These are phyloP conservation scores for Anas georgica DNA, from an alignment of 2,797 vertebrate genomes.

Conservation along the genomic window DNA sequence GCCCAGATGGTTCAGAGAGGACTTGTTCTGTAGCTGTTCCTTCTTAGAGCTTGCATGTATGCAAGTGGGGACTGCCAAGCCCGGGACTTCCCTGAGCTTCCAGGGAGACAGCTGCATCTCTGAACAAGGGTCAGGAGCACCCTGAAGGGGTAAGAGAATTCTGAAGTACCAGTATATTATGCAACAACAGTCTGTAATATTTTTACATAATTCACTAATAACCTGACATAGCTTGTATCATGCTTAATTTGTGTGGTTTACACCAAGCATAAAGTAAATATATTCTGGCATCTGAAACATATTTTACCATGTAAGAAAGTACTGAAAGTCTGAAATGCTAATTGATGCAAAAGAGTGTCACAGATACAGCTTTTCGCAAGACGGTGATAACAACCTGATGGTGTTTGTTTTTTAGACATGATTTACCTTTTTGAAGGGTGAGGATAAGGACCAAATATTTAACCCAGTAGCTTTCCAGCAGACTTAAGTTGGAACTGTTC, in stretches of 20 bases:
- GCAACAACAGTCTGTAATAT: not conserved
- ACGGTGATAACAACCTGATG: not conserved
- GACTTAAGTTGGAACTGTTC: slow-evolving; percentile 8
- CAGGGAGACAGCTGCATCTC: not conserved
- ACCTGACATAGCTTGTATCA: not conserved
- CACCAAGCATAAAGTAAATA: not conserved
- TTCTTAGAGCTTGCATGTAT: not conserved
- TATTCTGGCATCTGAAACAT: not conserved
- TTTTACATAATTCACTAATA: not conserved
- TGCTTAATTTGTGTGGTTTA: not conserved
- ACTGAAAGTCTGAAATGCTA: not conserved
- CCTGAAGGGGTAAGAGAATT: not conserved
- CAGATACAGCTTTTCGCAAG: not conserved
- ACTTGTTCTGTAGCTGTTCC: not conserved
- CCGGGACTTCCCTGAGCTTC: not conserved
- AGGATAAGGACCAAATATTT: not conserved
- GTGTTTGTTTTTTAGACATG: not conserved
- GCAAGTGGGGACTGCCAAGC: not conserved
- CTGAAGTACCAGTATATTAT: not conserved
- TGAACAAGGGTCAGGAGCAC: not conserved
- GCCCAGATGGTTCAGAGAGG: not conserved
- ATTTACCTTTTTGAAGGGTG: not conserved
- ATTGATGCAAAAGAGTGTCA: not conserved
- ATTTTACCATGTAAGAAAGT: not conserved
- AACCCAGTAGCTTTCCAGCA: slow-evolving; percentile 33